phyloP scores from a whole-genome alignment of 2,113 vertebrate species.

The Arenaria interpres region DNA sequence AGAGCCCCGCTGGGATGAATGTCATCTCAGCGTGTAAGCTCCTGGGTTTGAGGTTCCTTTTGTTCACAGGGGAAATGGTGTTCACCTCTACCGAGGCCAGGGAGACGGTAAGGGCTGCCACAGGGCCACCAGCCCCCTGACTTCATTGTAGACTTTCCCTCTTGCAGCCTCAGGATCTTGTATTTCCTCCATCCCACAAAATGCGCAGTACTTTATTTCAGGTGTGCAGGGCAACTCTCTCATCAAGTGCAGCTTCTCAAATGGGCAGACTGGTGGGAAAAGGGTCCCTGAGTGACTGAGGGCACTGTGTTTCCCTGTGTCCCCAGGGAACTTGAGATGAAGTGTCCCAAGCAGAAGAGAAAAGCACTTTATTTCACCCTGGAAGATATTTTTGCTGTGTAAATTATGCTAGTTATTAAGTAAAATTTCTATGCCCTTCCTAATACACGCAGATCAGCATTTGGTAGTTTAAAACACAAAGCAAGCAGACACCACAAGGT shows the following conservation, averaged over 20 bases:
- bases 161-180: neutral
- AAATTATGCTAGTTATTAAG: conserved; percentile 40
- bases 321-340: neutral
- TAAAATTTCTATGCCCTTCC: conserved; percentile 39
- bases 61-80: neutral
- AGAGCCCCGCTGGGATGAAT: neutral
- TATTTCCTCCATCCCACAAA: neutral
- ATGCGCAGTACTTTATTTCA: neutral
- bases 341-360: conserved; percentile 26
- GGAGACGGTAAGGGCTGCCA: accelerated
- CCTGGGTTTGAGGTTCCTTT: neutral
- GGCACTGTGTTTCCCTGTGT: neutral
- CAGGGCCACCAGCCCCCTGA: neutral
- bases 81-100: accelerated
- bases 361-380: conserved; percentile 52
- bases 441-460: neutral
- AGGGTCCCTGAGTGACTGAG: neutral
- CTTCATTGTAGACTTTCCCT: neutral
- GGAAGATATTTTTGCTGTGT: conserved; percentile 43
- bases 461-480: conserved; percentile 23
- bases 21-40: neutral
- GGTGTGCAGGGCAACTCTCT: neutral
- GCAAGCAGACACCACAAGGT: neutral
- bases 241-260: neutral
- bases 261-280: neutral